Evolutionary conservation across 2,113 vertebrate species (phyloP).

Genomic region (Sorex fumeus): DNA sequence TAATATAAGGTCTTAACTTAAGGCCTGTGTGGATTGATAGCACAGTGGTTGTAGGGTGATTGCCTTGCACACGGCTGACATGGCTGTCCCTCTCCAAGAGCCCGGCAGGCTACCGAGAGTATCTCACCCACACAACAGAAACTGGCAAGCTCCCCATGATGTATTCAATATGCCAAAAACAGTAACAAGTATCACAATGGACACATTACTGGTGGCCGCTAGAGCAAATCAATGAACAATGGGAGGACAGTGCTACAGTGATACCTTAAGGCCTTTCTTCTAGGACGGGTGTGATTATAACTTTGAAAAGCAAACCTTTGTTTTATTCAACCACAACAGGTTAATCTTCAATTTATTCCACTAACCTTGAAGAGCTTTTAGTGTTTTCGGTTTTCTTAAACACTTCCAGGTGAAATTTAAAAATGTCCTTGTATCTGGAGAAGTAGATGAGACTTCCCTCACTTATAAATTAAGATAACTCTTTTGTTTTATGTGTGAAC

Average conservation of each 20-base stretch:
- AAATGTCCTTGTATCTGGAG: not conserved
- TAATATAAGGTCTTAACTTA: not conserved
- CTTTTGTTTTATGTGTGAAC: not conserved
- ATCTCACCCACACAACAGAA: too few relatives aligned
- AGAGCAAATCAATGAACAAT: too few relatives aligned
- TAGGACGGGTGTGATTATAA: not conserved
- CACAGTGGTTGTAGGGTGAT: too few relatives aligned
- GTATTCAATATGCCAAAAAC: too few relatives aligned
- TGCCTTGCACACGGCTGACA: too few relatives aligned
- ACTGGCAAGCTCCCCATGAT: too few relatives aligned
- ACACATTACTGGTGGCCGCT: too few relatives aligned
- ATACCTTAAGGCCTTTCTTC: not conserved
- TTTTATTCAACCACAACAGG: not conserved
- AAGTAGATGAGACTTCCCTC: not conserved
- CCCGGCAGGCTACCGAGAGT: too few relatives aligned
- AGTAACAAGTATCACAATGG: too few relatives aligned
- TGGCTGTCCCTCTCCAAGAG: too few relatives aligned
- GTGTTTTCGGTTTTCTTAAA: conserved; percentile 9
- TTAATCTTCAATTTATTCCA: conserved; percentile 40
- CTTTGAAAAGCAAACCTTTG: not conserved
- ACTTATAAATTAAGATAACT: not conserved
- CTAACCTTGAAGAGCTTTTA: not conserved
- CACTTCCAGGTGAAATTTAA: conserved; percentile 57
- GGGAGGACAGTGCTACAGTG: too few relatives aligned
- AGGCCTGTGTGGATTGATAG: too few relatives aligned